Evolutionary conservation across 2,797 vertebrate species (phyloP), one percentile per base, ranked within the genome.

Genomic region (Smutsia gigantea): DNA sequence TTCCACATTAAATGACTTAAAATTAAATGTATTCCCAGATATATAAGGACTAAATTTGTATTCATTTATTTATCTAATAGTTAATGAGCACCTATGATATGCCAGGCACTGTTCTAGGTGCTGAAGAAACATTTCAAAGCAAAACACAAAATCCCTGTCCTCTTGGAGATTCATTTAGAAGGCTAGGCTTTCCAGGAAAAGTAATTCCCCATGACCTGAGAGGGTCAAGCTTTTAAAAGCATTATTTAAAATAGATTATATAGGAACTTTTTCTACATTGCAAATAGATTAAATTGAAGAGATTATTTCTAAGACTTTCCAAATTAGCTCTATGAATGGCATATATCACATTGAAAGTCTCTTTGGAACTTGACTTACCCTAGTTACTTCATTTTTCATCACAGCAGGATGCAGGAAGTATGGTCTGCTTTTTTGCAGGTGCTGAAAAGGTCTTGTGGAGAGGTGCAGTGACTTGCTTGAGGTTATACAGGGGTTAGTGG

Each of bases 321-420:
- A 79, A 94, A 37, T 14, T 23, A 21, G 15, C 90, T 90, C 29
- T 53, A 2, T 42, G 14, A 51, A 39, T 63, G 42, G 84, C 25
- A 17, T 4, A 17, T 11, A 31, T 23, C 27, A 27, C 0, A 0
- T 6, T 89, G 82, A 71, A 78, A n/a, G 21, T 31, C n/a, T 74
- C 27, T 29, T 68, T 46, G 42, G 64, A 86, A 83, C 29, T 51
- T 46, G 9, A 19, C 39, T 82, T 57, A 31, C 94, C 25, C 55
- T 42, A 5, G 10, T 14, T 81, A 34, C 64, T 95, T 94, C 63
- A 42, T 51, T 93, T 94, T 95, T 85, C 46, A 84, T 93, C 34
- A 37, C 13, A 90, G 37, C 37, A 78, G 95, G 68, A 96, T 81
- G 55, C 34, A 72, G 87, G 29, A 78, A 75, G 51, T 69, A 3